phyloP scores from a whole-genome alignment of 2,797 vertebrate genomes.

The Manis crassicaudata region DNA sequence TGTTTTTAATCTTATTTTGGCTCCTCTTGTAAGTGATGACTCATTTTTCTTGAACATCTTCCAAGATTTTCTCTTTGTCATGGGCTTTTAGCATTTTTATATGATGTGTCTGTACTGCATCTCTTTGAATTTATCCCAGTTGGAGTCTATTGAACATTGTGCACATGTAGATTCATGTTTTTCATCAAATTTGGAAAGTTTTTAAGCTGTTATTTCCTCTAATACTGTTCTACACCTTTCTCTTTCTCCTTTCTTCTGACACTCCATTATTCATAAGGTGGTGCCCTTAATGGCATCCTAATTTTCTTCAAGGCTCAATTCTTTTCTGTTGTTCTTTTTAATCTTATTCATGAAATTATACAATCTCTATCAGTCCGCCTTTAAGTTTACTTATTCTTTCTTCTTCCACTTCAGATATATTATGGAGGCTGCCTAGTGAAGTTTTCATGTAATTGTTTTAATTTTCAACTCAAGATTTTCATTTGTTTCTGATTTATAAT shows the following conservation, averaged over 20 bases:
- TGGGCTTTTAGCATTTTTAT: not conserved
- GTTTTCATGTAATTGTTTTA: not conserved
- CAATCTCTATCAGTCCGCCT: not conserved
- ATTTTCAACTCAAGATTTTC: not conserved
- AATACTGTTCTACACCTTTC: not conserved
- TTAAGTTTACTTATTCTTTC: not conserved
- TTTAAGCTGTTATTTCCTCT: not conserved
- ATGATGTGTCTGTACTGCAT: not conserved
- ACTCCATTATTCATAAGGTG: not conserved
- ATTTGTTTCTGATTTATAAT: not conserved
- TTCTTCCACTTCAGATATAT: not conserved
- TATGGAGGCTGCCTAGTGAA: not conserved
- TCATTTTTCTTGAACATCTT: not conserved
- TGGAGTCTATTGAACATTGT: not conserved
- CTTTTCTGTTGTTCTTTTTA: not conserved
- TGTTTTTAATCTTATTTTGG: not conserved
- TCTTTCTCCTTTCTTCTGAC: not conserved
- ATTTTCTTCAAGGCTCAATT: not conserved
- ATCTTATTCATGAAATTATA: not conserved
- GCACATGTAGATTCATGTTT: not conserved
- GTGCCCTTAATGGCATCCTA: not conserved
- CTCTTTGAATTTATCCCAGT: not conserved
- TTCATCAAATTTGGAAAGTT: not conserved
- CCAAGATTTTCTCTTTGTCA: not conserved
- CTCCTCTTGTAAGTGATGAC: not conserved